Conservation (phyloP, 2,888 invertebrate species). For the Podabrus alpinus region DNA sequence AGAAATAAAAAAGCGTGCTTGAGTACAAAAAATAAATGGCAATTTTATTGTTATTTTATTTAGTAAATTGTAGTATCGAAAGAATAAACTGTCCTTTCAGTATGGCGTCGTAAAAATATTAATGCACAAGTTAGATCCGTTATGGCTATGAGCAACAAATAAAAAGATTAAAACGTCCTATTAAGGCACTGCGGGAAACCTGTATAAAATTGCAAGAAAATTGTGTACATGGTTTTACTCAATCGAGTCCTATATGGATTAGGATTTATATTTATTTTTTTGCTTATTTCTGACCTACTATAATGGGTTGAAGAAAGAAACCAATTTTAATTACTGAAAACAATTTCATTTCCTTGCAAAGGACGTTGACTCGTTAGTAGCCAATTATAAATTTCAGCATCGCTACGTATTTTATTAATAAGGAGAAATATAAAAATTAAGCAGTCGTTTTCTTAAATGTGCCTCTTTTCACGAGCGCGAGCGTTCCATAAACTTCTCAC, state of each 20-base stretch:
- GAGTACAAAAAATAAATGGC: background rate
- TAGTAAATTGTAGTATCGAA: background rate
- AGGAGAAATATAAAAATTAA: background rate
- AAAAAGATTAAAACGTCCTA: slow-evolving; percentile 2
- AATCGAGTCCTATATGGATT: background rate
- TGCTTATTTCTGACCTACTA: background rate
- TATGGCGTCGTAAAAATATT: background rate
- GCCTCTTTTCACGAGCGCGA: background rate
- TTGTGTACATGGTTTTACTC: background rate
- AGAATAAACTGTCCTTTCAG: background rate
- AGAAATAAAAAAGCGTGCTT: background rate
- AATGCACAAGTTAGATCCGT: background rate
- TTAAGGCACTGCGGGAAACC: slow-evolving; percentile 6
- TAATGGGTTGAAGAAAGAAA: background rate
- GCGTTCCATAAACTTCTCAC: background rate
- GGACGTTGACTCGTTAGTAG: background rate
- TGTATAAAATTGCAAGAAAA: slow-evolving; percentile 2
- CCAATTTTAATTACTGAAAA: background rate
- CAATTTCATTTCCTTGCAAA: background rate
- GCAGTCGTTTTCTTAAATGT: background rate
- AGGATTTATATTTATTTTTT: background rate
- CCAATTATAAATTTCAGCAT: background rate
- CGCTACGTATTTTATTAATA: background rate
- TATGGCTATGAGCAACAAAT: background rate
- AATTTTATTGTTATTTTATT: background rate